phyloP scores from a whole-genome alignment of 2,888 invertebrate species.

The Spisula solida region DNA sequence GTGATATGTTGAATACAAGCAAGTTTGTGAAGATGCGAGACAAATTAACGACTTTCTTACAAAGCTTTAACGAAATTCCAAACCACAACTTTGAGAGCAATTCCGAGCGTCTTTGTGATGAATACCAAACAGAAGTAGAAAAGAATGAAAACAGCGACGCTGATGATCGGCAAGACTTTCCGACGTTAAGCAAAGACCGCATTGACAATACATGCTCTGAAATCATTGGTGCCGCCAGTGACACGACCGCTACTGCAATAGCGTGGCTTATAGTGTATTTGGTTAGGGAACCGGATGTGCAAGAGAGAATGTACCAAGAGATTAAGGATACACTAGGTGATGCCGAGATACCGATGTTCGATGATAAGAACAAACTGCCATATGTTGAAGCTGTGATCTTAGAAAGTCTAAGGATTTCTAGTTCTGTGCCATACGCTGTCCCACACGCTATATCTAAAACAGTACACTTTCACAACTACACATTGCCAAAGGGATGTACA shows the following conservation, averaged over 20 bases:
- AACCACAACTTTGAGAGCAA: not conserved
- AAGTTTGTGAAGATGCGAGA: not conserved
- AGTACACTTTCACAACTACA: conserved; percentile 32
- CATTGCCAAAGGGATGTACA: conserved; percentile 49
- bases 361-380: conserved; percentile 32
- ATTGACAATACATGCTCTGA: conserved; percentile 41
- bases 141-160: conserved; percentile 11
- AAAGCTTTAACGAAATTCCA: not conserved
- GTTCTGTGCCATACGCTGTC: conserved; percentile 39
- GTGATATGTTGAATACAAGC: conserved; percentile 21
- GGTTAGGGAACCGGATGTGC: conserved; percentile 51
- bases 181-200: conserved; percentile 29
- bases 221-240: conserved; percentile 56
- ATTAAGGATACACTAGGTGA: conserved; percentile 34
- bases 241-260: conserved; percentile 56
- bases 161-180: not conserved
- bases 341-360: not conserved
- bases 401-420: conserved; percentile 45
- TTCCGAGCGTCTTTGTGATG: not conserved
- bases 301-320: conserved; percentile 54
- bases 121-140: not conserved
- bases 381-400: conserved; percentile 43
- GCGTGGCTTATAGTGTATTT: conserved; percentile 54
- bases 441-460: conserved; percentile 47
- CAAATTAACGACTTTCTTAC: not conserved